Conservation (phyloP, 1,140 invertebrate genomes). For the Drosophila aff. region DNA sequence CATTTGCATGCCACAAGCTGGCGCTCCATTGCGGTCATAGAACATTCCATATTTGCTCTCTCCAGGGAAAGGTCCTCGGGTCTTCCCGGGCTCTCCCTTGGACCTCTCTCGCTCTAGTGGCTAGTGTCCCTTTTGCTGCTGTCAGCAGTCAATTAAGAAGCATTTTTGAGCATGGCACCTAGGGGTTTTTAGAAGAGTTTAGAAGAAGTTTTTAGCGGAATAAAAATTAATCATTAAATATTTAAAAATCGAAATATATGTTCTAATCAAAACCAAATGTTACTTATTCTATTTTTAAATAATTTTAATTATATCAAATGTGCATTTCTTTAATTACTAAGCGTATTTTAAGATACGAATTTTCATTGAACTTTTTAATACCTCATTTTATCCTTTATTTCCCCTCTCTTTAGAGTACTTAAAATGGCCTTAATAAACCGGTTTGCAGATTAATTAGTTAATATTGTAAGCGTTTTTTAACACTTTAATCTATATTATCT, state of each 20-base stretch:
- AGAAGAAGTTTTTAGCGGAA: background rate
- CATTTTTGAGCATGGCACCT: slow-evolving; percentile 7
- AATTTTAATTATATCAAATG: background rate
- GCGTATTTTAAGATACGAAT: background rate
- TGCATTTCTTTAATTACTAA: background rate
- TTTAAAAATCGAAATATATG: no score
- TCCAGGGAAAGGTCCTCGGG: slow-evolving; percentile 1
- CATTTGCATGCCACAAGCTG: slow-evolving; percentile 55
- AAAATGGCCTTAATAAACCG: no score
- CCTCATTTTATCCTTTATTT: no score
- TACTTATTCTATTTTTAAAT: background rate
- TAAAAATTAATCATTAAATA: no score
- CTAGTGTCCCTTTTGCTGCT: slow-evolving; percentile 10
- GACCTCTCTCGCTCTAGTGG: background rate
- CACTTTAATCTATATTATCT: background rate
- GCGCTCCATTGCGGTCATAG: slow-evolving; percentile 43
- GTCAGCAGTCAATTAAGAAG: slow-evolving; percentile 45
- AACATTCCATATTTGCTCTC: slow-evolving; percentile 32
- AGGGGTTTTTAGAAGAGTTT: background rate
- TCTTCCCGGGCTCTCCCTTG: background rate
- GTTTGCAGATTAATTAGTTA: no score
- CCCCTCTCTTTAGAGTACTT: no score
- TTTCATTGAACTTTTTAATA: no score
- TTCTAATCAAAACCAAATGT: background rate
- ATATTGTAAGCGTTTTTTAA: background rate